Evolutionary conservation across 2,113 vertebrate species (phyloP).

Genomic region (Diadophis punctatus): DNA sequence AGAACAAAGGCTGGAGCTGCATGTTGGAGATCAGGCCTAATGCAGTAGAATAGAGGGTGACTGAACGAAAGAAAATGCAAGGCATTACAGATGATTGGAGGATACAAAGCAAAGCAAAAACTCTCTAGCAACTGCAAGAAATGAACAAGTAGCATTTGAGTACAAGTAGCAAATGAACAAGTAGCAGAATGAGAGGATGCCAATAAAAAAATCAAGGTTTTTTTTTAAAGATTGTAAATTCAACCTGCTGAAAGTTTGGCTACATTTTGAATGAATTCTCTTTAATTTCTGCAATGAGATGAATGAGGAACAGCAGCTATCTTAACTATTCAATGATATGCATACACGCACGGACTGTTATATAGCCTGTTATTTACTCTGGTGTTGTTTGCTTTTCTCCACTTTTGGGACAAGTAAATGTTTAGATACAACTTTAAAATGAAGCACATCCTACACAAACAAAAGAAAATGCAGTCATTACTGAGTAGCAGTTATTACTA

Average conservation of each 20-base stretch:
- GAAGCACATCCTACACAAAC: neutral
- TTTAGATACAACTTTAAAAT: neutral
- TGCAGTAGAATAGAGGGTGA: neutral
- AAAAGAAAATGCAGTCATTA: neutral
- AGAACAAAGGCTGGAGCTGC: neutral
- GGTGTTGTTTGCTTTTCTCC: neutral
- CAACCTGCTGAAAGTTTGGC: neutral
- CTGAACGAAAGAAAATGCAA: neutral
- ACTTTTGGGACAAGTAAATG: neutral
- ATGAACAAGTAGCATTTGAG: neutral
- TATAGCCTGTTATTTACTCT: neutral
- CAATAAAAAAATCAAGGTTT: neutral
- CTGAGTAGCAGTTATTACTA: neutral
- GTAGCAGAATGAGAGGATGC: neutral
- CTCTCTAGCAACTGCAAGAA: neutral
- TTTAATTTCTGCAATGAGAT: neutral
- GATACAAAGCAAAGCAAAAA: neutral
- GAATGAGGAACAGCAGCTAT: neutral
- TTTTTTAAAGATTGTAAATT: neutral
- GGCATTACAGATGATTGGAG: neutral
- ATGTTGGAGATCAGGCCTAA: neutral
- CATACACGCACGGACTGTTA: accelerated
- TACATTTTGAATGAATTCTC: neutral
- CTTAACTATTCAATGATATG: neutral
- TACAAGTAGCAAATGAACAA: too few relatives aligned